Evolutionary conservation across 2,113 vertebrate genomes (phyloP).

Genomic region (Calypte anna): DNA sequence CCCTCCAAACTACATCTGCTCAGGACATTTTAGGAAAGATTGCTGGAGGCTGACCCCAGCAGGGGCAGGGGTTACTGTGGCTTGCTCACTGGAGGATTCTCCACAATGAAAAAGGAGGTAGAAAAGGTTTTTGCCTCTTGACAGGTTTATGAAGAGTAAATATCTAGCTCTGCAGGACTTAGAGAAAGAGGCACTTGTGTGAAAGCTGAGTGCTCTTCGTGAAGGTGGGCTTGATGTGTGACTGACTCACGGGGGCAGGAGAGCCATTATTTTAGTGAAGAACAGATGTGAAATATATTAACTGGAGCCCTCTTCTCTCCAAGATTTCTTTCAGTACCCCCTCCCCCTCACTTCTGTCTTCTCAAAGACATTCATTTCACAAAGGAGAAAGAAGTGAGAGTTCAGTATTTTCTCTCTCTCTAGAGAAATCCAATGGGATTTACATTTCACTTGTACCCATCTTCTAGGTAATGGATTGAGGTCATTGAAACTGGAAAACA

Average conservation of each 20-base stretch:
- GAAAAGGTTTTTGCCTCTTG: not conserved
- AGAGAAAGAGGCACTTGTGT: not conserved
- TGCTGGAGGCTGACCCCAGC: not conserved
- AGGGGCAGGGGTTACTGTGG: not conserved
- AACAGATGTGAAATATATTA: conserved; percentile 44
- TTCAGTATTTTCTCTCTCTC: not conserved
- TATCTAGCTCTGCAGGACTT: not conserved
- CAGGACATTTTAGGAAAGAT: not conserved
- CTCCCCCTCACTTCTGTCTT: not conserved
- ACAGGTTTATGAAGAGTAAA: not conserved
- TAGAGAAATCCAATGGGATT: not conserved
- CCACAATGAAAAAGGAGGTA: not conserved
- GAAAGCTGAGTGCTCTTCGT: not conserved
- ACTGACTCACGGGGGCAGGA: not conserved
- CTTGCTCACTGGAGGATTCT: not conserved
- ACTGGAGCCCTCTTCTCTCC: not conserved
- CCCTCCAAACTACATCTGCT: not conserved
- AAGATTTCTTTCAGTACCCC: not conserved
- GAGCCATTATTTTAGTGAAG: not conserved
- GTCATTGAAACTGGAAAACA: not conserved
- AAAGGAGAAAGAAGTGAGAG: not conserved
- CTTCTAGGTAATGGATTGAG: not conserved
- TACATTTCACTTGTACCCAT: not conserved
- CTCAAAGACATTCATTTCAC: conserved; percentile 14
- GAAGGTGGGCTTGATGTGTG: not conserved